Evolutionary conservation across 2,113 vertebrate genomes (phyloP), one percentile per base, ranked within the genome.

Genomic region (Cavia aperea): DNA sequence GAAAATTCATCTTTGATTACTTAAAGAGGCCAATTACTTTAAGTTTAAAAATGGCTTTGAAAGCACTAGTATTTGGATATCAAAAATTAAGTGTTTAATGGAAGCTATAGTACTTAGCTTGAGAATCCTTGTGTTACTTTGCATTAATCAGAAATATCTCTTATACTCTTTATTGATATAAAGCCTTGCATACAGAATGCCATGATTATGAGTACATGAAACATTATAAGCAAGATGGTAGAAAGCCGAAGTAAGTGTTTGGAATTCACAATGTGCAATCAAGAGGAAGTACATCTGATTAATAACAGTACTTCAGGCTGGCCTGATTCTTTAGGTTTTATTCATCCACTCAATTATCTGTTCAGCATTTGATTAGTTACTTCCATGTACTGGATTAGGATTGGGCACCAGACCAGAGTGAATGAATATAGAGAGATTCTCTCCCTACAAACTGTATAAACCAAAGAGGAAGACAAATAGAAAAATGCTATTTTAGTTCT

Each of bases 71-170:
- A 87, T 93, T 84, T 84, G 33, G 88, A 89, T 89, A 60, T 92
- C 11, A 91, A 89, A 95, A 93, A 93, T 73, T 88, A 86, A 93
- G 89, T 91, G 94, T 83, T 92, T 86, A 81, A 94, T 89, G 70
- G 92, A 87, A 92, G 84, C 70, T 58, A 33, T 12, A n/a, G 60
- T 65, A 51, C 33, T 73, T 81, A 89, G 23, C 77, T 91, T 56
- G 78, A 94, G 92, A 88, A 92, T 93, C 65, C 54, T 78, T 73
- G 39, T 87, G 51, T 65, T 86, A 86, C 56, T 93, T 93, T 60
- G 68, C 24, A 21, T 36, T 83, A 82, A 96, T 73, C 46, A 95
- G 81, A 87, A 91, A 81, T 88, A 88, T 70, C 73, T 86, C 36
- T 51, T 43, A 58, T 31, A 51, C 18, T 46, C 54, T 75, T 16